These are phyloP conservation scores for Peromyscus aztecus DNA, from an alignment of 2,797 vertebrate genomes.

Conservation along the genomic window DNA sequence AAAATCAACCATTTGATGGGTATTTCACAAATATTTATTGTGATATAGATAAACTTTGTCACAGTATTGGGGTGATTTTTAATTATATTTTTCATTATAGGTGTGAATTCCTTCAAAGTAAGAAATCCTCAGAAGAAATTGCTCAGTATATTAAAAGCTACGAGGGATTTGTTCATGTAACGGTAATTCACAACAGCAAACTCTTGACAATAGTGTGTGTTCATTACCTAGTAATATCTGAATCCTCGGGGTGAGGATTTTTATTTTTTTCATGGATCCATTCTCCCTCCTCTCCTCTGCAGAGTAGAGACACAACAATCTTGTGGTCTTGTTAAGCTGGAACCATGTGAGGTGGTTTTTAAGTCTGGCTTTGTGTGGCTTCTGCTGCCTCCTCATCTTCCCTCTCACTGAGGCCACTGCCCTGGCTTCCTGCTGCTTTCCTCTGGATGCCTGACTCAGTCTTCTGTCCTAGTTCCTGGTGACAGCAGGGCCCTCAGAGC, in stretches of 20 bases:
- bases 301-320: background rate
- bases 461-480: background rate
- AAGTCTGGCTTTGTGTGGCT: background rate
- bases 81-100: slow-evolving; percentile 73
- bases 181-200: slow-evolving; percentile 57
- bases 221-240: background rate
- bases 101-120: slow-evolving; percentile 82
- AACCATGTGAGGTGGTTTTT: background rate
- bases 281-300: background rate
- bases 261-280: background rate
- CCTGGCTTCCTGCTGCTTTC: too few species aligned
- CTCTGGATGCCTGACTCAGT: too few species aligned
- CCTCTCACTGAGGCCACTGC: background rate
- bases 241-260: background rate
- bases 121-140: slow-evolving; percentile 82
- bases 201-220: background rate
- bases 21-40: too few species aligned
- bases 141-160: background rate
- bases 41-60: too few species aligned
- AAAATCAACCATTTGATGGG: too few species aligned
- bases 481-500: background rate
- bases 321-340: background rate
- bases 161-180: slow-evolving; percentile 77
- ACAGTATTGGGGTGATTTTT: too few species aligned
- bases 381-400: background rate